Evolutionary conservation across 2,113 vertebrate genomes (phyloP).

Genomic region (Galemys pyrenaicus): DNA sequence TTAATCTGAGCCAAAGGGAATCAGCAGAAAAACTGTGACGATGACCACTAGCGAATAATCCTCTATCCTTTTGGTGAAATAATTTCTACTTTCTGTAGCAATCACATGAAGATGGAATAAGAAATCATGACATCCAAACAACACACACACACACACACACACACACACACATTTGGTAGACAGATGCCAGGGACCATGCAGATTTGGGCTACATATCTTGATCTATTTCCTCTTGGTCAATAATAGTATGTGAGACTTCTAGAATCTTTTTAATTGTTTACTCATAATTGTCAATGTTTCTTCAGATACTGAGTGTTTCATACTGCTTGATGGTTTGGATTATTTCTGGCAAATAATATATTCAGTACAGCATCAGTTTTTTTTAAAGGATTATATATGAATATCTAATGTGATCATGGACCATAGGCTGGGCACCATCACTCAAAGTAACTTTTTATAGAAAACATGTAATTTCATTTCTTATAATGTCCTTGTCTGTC

Average conservation of each 20-base stretch:
- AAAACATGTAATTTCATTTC: not conserved
- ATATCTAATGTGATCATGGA: not conserved
- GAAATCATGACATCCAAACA: conserved; percentile 32
- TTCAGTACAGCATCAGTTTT: not conserved
- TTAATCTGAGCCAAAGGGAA: not conserved
- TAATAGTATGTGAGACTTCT: not conserved
- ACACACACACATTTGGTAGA: too few species aligned
- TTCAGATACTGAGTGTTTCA: not conserved
- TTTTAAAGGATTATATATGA: not conserved
- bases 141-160: too few species aligned
- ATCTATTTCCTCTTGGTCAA: not conserved
- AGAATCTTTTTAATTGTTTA: not conserved
- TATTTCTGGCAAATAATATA: not conserved
- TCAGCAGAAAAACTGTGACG: not conserved
- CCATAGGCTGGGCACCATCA: not conserved
- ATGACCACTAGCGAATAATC: not conserved
- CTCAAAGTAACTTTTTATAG: not conserved
- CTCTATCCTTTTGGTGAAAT: not conserved
- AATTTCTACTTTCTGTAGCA: not conserved
- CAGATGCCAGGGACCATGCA: too few species aligned
- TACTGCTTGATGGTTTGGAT: not conserved
- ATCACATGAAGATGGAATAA: conserved; percentile 38
- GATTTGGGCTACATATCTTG: not conserved
- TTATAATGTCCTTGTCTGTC: not conserved
- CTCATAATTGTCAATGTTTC: not conserved